Evolutionary conservation across 1,140 invertebrate species (phyloP).

Genomic region (Cydia splendana): DNA sequence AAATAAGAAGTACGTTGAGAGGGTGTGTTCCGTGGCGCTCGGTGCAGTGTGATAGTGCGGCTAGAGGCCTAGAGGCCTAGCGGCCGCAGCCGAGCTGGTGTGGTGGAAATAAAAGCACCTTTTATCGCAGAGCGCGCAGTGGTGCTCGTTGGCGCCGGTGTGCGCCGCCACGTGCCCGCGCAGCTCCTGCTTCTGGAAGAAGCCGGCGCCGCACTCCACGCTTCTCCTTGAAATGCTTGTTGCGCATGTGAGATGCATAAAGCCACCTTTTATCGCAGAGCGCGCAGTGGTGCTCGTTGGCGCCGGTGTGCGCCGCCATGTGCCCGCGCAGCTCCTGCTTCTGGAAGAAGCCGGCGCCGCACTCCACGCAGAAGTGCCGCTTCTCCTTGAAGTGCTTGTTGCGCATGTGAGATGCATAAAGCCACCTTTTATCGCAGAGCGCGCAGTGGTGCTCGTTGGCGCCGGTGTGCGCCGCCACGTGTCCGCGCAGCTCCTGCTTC

Average conservation of each 20-base stretch:
- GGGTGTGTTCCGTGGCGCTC: no score
- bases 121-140: constrained; percentile 33
- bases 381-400: constrained; percentile 28
- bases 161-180: constrained; percentile 3
- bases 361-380: constrained; percentile 31
- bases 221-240: constrained; percentile 30
- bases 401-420: no score
- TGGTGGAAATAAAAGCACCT: no score
- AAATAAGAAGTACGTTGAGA: no score
- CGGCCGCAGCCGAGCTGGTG: no score
- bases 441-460: constrained; percentile 9
- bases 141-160: not conserved
- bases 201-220: constrained; percentile 14
- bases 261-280: constrained; percentile 33
- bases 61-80: no score
- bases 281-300: constrained; percentile 9
- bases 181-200: constrained; percentile 32
- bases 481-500: constrained; percentile 29
- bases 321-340: constrained; percentile 27
- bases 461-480: constrained; percentile 29
- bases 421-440: constrained; percentile 34
- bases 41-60: no score
- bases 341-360: constrained; percentile 23
- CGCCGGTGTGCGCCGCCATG: not conserved
- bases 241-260: no score